Evolutionary conservation across 92 coral and sea anemone species (phyloP), one percentile per base, ranked within the genome.

Genomic region (Phymanthus crucifer): DNA sequence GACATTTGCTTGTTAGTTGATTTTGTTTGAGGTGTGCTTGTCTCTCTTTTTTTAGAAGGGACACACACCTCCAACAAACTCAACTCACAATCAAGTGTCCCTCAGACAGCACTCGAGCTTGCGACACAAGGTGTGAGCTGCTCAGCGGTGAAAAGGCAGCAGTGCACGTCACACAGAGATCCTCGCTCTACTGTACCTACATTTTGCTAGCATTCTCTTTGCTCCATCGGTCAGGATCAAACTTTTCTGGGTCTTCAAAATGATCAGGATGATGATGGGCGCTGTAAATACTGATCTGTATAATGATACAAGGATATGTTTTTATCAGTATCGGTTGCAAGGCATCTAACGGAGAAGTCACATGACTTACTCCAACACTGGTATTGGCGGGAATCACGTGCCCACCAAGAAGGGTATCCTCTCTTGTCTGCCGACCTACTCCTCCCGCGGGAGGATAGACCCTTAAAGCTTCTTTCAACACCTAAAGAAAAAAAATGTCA

Each of bases 391-490:
- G 92, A 18, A 88, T 88, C 71, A 54, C 66, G 83, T 88, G 83
- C 33, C 82, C 81, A 56, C 78, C 78, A 14, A 88, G 76, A 7
- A 43, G 27, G 40, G 57, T 76, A 34, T 84, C 82, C 14, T 84
- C 86, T 8, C 46, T 76, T 23, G 88, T 65, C 27, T 61, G 48
- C 56, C 92, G 75, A 21, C 45, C 58, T 46, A 84, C 50, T 29
- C 78, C 76, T 23, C 74, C 78, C 8, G 79, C 92, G 32, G 92
- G 86, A 7, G 92, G 92, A 70, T 84, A 83, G 27, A 84, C 71
- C 50, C 92, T 82, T 70, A 88, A 81, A 29, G 89, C 75, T 76
- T 88, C 92, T 66, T 88, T 80, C 12, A 88, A 43, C 47, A 81
- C 85, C 85, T 81, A 54, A 71, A 61, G 27, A 54, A 7, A 54